Evolutionary conservation across 2,113 vertebrate species (phyloP).

Genomic region (Vicugna pacos): DNA sequence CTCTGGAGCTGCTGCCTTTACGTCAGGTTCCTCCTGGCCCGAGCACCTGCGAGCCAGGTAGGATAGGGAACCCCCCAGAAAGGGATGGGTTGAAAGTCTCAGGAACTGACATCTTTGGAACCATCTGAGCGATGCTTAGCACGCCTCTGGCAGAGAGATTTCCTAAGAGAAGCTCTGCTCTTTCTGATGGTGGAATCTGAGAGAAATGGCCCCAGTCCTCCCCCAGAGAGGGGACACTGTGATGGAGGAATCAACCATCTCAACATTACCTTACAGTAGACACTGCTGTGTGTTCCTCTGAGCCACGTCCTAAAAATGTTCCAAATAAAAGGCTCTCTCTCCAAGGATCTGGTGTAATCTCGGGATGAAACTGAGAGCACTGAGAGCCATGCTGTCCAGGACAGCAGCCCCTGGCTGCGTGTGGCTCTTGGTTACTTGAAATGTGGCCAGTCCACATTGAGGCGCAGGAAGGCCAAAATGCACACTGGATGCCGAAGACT

Average conservation of each 20-base stretch:
- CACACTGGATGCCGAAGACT: not conserved
- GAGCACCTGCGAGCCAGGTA: not conserved
- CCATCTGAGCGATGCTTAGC: not conserved
- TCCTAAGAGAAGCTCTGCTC: not conserved
- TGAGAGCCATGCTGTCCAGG: fast-evolving
- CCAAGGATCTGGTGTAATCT: not conserved
- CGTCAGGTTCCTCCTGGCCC: not conserved
- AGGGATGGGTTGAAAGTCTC: not conserved
- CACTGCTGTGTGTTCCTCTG: fast-evolving
- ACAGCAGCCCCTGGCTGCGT: not conserved
- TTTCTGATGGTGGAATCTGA: not conserved
- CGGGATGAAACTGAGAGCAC: fast-evolving
- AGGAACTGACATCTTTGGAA: not conserved
- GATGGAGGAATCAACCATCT: not conserved
- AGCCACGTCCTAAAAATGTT: not conserved
- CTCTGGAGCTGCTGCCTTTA: not conserved
- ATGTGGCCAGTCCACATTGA: not conserved
- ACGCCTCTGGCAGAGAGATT: fast-evolving
- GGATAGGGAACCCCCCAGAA: not conserved
- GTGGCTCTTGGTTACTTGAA: fast-evolving
- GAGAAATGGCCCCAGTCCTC: not conserved
- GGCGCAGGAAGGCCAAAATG: fast-evolving
- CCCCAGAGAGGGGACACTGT: not conserved
- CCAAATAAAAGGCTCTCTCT: not conserved
- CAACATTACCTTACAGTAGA: fast-evolving